Conservation (phyloP, 2,113 vertebrate genomes). For the Labeo catla region DNA sequence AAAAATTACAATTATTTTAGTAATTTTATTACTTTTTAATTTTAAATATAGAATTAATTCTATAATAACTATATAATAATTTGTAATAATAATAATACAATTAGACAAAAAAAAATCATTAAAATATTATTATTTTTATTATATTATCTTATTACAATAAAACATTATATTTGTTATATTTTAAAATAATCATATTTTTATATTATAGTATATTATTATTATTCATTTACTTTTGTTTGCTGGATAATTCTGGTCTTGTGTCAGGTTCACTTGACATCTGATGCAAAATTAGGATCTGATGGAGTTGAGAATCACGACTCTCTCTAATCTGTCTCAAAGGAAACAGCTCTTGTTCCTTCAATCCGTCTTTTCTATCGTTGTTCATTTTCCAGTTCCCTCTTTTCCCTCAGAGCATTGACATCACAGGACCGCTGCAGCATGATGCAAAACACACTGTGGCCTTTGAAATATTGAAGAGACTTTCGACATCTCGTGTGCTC, state of each 20-base stretch:
- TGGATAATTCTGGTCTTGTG: not conserved
- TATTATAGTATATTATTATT: not conserved
- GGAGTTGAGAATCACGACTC: not conserved
- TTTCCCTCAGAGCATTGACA: slow-evolving; percentile 2
- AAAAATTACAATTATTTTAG: no score
- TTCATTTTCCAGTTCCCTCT: not conserved
- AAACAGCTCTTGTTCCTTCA: not conserved
- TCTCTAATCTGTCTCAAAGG: not conserved
- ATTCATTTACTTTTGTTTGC: not conserved
- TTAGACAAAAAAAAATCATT: no score
- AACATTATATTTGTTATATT: no score
- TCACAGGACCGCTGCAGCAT: not conserved
- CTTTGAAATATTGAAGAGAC: slow-evolving; percentile 7
- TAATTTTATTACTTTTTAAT: no score
- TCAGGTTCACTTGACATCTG: not conserved
- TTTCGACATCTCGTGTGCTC: not conserved
- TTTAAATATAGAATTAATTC: no score
- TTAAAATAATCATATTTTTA: no score
- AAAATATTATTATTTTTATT: no score
- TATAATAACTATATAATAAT: no score
- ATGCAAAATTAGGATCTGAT: not conserved
- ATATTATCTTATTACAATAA: no score
- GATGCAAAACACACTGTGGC: not conserved
- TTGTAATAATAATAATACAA: no score
- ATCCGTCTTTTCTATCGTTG: not conserved